Percentiles rank a stretch among this genome's conserved stretches.
Evolutionary conservation across 2,797 vertebrate species (phyloP).

Genomic region (Danio kyathit): DNA sequence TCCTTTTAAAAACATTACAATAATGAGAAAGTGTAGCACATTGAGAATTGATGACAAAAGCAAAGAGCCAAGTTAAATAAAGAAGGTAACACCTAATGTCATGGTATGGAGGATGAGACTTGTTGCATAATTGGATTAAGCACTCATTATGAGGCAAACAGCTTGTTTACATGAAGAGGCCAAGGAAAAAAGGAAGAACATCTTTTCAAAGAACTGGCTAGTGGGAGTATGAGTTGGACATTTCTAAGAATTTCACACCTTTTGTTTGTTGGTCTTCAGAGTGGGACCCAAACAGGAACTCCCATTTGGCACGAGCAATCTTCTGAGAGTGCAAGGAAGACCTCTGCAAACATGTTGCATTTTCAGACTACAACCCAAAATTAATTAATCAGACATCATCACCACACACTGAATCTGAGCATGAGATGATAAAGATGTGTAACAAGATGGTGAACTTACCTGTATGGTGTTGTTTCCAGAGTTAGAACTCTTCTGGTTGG

Average conservation of each 20-base stretch:
- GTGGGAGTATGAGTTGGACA: not conserved
- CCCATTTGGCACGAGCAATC: conserved; percentile 94
- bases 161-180: conserved; percentile 62
- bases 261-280: conserved; percentile 59
- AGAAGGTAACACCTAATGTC: conserved; percentile 25
- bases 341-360: conserved; percentile 69
- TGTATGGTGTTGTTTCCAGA: conserved; percentile 69
- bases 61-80: conserved; percentile 17
- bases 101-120: conserved; percentile 18
- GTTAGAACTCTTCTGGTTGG: conserved; percentile 66
- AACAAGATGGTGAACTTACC: conserved; percentile 62
- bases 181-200: conserved; percentile 25
- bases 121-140: conserved; percentile 72
- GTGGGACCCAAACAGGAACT: conserved; percentile 91
- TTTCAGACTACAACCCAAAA: conserved; percentile 75
- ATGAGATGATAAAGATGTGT: not conserved
- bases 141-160: conserved; percentile 54
- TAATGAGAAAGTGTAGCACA: not conserved
- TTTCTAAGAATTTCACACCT: conserved; percentile 65
- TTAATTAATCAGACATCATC: conserved; percentile 2
- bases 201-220: conserved; percentile 16
- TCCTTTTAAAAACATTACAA: not conserved
- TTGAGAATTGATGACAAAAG: not conserved
- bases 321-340: conserved; percentile 85
- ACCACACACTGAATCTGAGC: not conserved